A percentile compares a stretch with the other conserved stretches of the same genome.
Evolutionary conservation across 1,140 invertebrate genomes (phyloP).

Genomic region (Archivesica marissinica): DNA sequence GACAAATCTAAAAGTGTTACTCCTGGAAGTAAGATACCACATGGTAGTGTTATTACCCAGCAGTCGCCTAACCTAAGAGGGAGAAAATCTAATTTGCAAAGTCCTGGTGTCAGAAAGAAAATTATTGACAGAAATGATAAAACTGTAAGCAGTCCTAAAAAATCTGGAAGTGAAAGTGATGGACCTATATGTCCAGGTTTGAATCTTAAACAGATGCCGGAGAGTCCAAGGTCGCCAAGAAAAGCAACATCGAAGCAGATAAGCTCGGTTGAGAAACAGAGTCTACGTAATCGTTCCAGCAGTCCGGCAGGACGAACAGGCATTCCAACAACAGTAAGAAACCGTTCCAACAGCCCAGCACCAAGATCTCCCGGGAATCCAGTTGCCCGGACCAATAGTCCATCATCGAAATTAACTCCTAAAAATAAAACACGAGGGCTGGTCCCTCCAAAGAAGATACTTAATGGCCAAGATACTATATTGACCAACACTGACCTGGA

Average conservation of each 20-base stretch:
- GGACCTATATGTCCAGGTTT: not conserved
- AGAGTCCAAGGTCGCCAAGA: not conserved
- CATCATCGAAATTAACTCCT: slow-evolving; percentile 33
- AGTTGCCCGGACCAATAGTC: not conserved
- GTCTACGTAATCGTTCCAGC: slow-evolving; percentile 50
- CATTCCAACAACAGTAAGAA: slow-evolving; percentile 42
- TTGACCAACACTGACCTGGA: not conserved
- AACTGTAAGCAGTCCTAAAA: not conserved
- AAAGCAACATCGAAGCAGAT: not conserved
- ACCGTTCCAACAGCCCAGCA: slow-evolving; percentile 56
- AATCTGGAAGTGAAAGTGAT: slow-evolving; percentile 32
- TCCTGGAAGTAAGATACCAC: slow-evolving; percentile 35
- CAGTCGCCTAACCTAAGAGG: slow-evolving; percentile 50
- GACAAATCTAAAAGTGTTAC: not conserved
- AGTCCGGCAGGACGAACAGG: slow-evolving; percentile 46
- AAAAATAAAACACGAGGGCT: slow-evolving; percentile 46
- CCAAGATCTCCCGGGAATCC: slow-evolving; percentile 47
- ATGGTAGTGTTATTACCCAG: slow-evolving; percentile 37
- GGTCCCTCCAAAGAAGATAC: slow-evolving; percentile 50
- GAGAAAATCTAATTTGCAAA: slow-evolving; percentile 56
- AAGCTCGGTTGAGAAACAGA: not conserved
- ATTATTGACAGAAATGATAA: slow-evolving; percentile 31
- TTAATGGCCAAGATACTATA: slow-evolving; percentile 25
- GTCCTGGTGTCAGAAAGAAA: slow-evolving; percentile 41
- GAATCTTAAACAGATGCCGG: slow-evolving; percentile 20